Conservation (phyloP, 2,888 invertebrate species). For the Eilema griseolum region DNA sequence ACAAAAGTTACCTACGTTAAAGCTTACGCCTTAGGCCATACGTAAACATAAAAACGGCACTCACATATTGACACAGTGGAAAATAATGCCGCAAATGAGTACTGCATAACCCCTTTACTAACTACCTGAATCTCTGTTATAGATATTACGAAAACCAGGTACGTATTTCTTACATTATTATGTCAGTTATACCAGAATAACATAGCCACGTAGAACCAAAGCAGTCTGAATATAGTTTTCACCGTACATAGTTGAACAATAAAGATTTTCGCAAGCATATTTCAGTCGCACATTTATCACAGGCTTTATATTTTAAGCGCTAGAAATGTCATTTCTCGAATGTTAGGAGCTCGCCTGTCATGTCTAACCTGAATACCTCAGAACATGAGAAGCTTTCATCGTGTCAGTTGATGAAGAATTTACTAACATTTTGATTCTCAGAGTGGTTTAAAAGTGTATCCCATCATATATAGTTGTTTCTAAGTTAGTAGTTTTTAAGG, state of each 20-base stretch:
- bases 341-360: slow-evolving; percentile 31
- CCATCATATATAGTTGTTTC: not conserved
- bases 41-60: not conserved
- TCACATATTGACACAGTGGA: not conserved
- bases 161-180: not conserved
- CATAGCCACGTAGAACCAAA: not conserved
- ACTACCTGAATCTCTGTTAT: not conserved
- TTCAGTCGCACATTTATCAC: slow-evolving; percentile 38
- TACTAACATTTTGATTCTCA: slow-evolving; percentile 5
- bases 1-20: not conserved
- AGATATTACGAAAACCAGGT: not conserved
- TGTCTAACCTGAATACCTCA: slow-evolving; percentile 35
- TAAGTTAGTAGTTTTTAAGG: not conserved
- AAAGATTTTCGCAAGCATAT: slow-evolving; percentile 21
- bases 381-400: slow-evolving; percentile 21
- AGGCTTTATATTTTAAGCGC: slow-evolving; percentile 39
- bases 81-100: not conserved
- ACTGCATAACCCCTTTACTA: not conserved
- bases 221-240: not conserved
- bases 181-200: not conserved
- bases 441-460: not conserved
- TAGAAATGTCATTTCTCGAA: slow-evolving; percentile 19
- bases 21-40: not conserved
- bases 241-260: slow-evolving; percentile 6
- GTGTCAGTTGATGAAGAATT: slow-evolving; percentile 8